Conservation (phyloP, 1,140 invertebrate species). For the Periplaneta americana region DNA sequence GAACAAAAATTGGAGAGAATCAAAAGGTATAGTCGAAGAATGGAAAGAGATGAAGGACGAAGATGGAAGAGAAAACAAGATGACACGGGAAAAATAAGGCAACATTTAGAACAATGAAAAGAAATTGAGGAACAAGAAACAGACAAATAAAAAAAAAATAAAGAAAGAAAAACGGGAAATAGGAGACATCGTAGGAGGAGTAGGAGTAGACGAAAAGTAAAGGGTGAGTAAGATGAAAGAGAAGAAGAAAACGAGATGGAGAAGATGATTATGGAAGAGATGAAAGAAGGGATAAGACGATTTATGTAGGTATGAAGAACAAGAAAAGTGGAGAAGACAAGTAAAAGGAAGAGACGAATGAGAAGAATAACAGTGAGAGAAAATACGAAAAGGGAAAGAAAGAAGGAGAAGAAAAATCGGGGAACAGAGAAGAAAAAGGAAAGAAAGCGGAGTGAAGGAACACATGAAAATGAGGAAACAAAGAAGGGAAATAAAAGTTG, state of each 20-base stretch:
- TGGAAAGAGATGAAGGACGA: neutral
- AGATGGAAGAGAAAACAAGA: neutral
- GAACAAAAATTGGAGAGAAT: no score
- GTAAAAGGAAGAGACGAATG: neutral
- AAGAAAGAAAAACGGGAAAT: neutral
- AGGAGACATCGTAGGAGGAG: neutral
- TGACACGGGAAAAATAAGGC: no score
- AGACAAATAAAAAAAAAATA: neutral
- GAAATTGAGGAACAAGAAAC: neutral
- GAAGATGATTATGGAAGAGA: neutral
- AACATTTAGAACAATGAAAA: no score
- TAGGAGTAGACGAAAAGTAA: neutral
- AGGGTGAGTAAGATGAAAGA: neutral
- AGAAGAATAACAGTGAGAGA: neutral
- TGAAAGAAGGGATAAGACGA: neutral
- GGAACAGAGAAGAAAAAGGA: neutral
- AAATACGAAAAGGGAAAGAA: neutral
- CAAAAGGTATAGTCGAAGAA: neutral
- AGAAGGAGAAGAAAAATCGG: neutral
- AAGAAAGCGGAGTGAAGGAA: neutral
- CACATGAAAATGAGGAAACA: neutral
- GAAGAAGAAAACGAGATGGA: neutral
- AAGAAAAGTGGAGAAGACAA: neutral
- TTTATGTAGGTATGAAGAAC: neutral
- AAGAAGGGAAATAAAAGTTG: no score